Percentiles rank a stretch among this genome's conserved stretches.
These are phyloP conservation scores for Neodon shergylaensis DNA, from an alignment of 2,113 vertebrate species.

Conservation along the genomic window DNA sequence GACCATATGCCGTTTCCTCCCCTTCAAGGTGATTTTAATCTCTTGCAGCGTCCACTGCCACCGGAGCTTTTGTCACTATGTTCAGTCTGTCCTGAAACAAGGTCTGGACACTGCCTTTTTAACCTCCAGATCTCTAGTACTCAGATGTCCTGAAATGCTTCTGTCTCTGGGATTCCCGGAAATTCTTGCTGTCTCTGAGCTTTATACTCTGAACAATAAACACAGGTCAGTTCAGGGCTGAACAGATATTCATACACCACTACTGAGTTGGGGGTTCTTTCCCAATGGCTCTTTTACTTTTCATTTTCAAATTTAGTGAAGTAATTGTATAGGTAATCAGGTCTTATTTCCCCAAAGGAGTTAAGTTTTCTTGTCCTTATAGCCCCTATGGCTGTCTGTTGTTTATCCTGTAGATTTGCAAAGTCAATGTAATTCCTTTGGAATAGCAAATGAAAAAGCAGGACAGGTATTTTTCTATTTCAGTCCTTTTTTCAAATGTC, in stretches of 20 bases:
- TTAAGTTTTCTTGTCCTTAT: background rate
- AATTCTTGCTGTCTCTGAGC: background rate
- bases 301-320: background rate
- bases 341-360: background rate
- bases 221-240: too few relatives aligned
- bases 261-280: background rate
- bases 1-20: rapidly evolving
- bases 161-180: background rate
- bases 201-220: background rate
- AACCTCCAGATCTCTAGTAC: background rate
- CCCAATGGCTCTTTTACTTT: background rate
- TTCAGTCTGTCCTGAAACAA: background rate
- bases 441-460: background rate
- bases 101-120: background rate
- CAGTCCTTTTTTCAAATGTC: background rate
- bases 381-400: background rate
- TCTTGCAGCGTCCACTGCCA: background rate
- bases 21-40: background rate
- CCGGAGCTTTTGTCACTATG: background rate
- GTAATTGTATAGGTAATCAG: background rate
- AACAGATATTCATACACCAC: background rate
- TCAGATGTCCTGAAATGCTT: background rate
- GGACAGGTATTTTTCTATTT: background rate
- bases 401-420: background rate
- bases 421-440: background rate